Evolutionary conservation across 2,113 vertebrate genomes (phyloP).

Genomic region (Peromyscus polionotus): DNA sequence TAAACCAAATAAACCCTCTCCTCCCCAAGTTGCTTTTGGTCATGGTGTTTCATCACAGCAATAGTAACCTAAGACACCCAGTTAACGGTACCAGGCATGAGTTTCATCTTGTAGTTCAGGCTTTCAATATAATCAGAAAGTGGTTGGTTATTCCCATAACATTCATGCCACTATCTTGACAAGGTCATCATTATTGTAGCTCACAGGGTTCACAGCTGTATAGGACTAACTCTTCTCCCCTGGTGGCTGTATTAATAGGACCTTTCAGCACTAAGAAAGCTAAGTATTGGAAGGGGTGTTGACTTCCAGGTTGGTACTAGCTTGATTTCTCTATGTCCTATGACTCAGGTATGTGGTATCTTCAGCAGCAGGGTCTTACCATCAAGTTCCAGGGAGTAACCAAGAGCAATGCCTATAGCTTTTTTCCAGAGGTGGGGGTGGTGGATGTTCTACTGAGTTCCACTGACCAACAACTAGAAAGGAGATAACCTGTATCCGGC

Average conservation of each 20-base stretch:
- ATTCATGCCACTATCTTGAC: background rate
- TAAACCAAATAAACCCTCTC: no score
- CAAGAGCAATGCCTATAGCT: background rate
- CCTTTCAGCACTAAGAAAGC: background rate
- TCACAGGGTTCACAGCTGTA: background rate
- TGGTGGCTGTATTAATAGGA: background rate
- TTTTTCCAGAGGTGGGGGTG: no score
- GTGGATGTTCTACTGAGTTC: no score
- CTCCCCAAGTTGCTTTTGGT: no score
- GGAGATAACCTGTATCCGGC: background rate
- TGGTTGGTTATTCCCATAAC: background rate
- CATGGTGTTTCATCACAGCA: no score
- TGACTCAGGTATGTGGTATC: background rate
- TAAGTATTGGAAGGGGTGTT: background rate
- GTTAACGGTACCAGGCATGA: background rate
- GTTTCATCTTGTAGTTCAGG: background rate
- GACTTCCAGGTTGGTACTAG: background rate
- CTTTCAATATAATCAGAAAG: background rate
- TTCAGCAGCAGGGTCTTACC: background rate
- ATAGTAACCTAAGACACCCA: background rate
- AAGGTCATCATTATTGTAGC: background rate
- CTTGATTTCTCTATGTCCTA: background rate
- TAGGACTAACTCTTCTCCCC: background rate
- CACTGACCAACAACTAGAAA: background rate
- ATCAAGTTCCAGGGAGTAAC: background rate